Evolutionary conservation across 2,113 vertebrate genomes (phyloP).

Genomic region (Puma concolor): DNA sequence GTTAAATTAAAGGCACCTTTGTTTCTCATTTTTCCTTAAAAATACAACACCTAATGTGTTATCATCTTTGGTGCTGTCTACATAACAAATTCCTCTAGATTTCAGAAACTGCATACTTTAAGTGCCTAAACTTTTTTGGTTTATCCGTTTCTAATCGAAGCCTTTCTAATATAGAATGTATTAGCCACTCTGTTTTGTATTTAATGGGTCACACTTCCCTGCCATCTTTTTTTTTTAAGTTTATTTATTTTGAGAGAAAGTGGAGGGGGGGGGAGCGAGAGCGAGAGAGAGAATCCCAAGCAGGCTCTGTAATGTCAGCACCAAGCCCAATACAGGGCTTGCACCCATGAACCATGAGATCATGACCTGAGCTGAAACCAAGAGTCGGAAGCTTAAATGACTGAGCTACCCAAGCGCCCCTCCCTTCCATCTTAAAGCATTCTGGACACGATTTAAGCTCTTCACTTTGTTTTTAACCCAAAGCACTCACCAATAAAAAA

Average conservation of each 20-base stretch:
- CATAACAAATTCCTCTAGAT: neutral
- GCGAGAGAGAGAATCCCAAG: too few species aligned
- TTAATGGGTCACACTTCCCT: neutral
- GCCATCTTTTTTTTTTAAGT: neutral
- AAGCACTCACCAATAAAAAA: neutral
- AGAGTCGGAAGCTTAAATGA: too few species aligned
- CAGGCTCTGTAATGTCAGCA: too few species aligned
- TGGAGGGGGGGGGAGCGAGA: too few species aligned
- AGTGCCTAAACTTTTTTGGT: neutral
- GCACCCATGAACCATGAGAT: too few species aligned
- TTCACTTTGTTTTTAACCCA: neutral
- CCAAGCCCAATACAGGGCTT: too few species aligned
- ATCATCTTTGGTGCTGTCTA: neutral
- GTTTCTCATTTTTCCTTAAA: slow-evolving; percentile 54
- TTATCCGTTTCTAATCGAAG: neutral
- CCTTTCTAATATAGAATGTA: neutral
- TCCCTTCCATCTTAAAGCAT: slow-evolving; percentile 10
- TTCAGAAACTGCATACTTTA: neutral
- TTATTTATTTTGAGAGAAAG: too few species aligned
- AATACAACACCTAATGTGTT: slow-evolving; percentile 50
- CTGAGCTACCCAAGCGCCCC: too few species aligned
- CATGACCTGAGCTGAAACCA: too few species aligned
- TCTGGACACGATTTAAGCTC: slow-evolving; percentile 7
- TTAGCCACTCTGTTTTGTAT: neutral
- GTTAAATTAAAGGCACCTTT: slow-evolving; percentile 48